These are phyloP conservation scores for Parasteatoda lunata DNA, from an alignment of 2,888 invertebrate genomes.

Conservation along the genomic window DNA sequence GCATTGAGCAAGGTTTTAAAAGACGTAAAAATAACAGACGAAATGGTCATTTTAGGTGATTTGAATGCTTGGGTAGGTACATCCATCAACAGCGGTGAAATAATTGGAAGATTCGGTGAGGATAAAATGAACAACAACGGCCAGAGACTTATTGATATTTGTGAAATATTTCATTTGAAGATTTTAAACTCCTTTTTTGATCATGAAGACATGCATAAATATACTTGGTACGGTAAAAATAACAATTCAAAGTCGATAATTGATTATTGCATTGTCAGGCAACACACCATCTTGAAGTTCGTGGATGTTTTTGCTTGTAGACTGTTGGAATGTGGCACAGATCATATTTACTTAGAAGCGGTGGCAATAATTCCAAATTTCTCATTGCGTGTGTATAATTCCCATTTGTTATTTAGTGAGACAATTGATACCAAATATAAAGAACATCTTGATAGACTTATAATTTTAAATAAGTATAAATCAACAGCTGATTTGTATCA, in stretches of 20 bases:
- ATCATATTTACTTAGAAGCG: not conserved
- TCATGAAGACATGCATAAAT: slow-evolving; percentile 31
- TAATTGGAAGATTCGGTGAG: slow-evolving; percentile 28
- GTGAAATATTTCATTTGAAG: slow-evolving; percentile 10
- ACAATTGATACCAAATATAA: slow-evolving; percentile 1
- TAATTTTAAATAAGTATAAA: not conserved
- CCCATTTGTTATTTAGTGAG: slow-evolving; percentile 18
- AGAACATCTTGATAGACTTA: not conserved
- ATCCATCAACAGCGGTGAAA: not conserved
- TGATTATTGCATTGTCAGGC: slow-evolving; percentile 32
- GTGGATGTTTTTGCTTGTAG: slow-evolving; percentile 36
- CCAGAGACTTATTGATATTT: slow-evolving; percentile 9
- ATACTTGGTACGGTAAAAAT: slow-evolving; percentile 18
- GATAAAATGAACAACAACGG: slow-evolving; percentile 17
- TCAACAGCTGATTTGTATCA: slow-evolving; percentile 10
- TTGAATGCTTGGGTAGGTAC: slow-evolving; percentile 25
- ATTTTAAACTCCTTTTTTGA: slow-evolving; percentile 40
- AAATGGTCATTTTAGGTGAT: slow-evolving; percentile 32
- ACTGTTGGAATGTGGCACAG: slow-evolving; percentile 5
- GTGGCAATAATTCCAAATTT: not conserved
- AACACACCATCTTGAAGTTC: slow-evolving; percentile 4
- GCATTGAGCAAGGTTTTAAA: slow-evolving; percentile 4
- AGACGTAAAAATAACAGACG: not conserved
- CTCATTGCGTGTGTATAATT: not conserved
- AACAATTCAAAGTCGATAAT: slow-evolving; percentile 7